Evolutionary conservation across 2,113 vertebrate genomes (phyloP).

Genomic region (Nannobrachium achirus): DNA sequence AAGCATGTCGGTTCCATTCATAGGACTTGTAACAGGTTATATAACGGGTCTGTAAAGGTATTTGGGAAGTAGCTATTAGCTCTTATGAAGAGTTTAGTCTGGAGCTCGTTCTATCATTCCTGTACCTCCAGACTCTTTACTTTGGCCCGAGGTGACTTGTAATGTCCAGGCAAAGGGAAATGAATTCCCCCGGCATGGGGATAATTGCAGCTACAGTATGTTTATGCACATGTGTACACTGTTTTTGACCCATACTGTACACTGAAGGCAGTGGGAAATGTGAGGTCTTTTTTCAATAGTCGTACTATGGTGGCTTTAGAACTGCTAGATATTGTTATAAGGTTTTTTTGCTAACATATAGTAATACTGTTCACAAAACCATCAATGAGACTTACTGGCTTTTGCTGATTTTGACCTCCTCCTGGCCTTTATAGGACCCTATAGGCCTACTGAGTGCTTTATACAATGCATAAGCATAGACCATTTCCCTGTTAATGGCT

Average conservation of each 20-base stretch:
- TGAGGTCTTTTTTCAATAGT: slow-evolving; percentile 41
- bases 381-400: too few relatives aligned
- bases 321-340: slow-evolving; percentile 28
- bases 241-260: slow-evolving; percentile 46
- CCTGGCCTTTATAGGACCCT: neutral
- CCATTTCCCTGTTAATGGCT: too few relatives aligned
- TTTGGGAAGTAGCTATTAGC: slow-evolving; percentile 7
- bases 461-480: too few relatives aligned
- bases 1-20: slow-evolving; percentile 25
- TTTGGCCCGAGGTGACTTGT: slow-evolving; percentile 67
- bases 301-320: too few relatives aligned
- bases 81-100: slow-evolving; percentile 33
- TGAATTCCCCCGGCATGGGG: slow-evolving; percentile 34
- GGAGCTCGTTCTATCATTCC: slow-evolving; percentile 31
- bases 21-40: slow-evolving; percentile 7
- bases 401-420: neutral
- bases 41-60: neutral
- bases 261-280: slow-evolving; percentile 37
- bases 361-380: too few relatives aligned
- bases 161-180: slow-evolving; percentile 54
- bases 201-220: slow-evolving; percentile 33
- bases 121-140: slow-evolving; percentile 62
- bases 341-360: too few relatives aligned
- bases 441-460: too few relatives aligned
- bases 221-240: slow-evolving; percentile 62